These are phyloP conservation scores for Paramormyrops hopkinsi DNA, from an alignment of 2,797 vertebrate species.

Conservation along the genomic window DNA sequence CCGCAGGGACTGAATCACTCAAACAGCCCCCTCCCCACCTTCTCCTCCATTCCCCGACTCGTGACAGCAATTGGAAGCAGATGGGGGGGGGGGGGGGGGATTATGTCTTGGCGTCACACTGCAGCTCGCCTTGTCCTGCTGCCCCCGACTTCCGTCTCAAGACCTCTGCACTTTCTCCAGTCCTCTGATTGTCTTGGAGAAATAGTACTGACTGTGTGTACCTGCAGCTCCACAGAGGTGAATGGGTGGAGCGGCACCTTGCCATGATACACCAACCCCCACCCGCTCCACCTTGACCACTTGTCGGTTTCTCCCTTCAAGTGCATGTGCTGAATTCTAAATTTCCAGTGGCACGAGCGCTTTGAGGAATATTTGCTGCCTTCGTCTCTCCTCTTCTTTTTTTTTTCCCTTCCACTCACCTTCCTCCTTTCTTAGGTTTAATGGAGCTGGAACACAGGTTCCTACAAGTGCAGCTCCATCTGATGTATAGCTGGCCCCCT, in stretches of 20 bases:
- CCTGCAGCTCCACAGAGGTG: background rate
- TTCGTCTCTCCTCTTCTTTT: background rate
- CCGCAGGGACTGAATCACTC: slow-evolving; percentile 52
- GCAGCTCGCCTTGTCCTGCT: slow-evolving; percentile 39
- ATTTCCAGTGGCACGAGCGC: background rate
- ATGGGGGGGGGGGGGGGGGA: slow-evolving; percentile 43
- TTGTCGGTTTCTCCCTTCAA: slow-evolving; percentile 31
- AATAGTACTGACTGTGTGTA: background rate
- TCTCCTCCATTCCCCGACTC: slow-evolving; percentile 60
- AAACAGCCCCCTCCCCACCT: slow-evolving; percentile 3
- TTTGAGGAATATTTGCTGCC: background rate
- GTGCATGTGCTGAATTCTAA: background rate
- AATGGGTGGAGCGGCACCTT: background rate
- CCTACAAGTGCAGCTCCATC: background rate
- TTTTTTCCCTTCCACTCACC: background rate
- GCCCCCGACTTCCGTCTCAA: background rate
- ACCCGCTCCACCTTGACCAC: slow-evolving; percentile 34
- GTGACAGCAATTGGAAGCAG: slow-evolving; percentile 59
- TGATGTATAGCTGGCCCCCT: background rate
- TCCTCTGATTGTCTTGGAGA: background rate
- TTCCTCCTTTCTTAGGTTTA: background rate
- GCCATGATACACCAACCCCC: slow-evolving; percentile 30
- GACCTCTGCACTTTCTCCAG: slow-evolving; percentile 30
- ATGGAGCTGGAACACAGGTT: background rate
- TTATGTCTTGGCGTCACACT: slow-evolving; percentile 57